Percentiles rank a stretch among this genome's conserved stretches.
Evolutionary conservation across 2,888 invertebrate genomes (phyloP).

Genomic region (Steinernema carpocapsae): DNA sequence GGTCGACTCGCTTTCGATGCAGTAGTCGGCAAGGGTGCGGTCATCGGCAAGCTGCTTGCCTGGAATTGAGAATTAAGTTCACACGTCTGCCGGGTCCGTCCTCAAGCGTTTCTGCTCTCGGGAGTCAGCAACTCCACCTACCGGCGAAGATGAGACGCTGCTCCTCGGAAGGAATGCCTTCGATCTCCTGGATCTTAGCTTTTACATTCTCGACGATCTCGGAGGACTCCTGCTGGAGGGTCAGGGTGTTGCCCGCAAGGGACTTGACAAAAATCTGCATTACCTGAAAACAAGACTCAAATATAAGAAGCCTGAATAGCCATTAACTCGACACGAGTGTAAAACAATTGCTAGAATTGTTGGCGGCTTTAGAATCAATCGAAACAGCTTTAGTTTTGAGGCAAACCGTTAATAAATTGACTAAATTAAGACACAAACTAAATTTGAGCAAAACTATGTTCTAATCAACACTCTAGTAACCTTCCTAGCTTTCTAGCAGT

Average conservation of each 20-base stretch:
- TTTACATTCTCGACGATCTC: constrained; percentile 65
- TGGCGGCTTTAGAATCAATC: too few relatives aligned
- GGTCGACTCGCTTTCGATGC: constrained; percentile 84
- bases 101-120: constrained; percentile 60
- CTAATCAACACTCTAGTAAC: too few relatives aligned
- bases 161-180: constrained; percentile 64
- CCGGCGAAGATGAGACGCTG: constrained; percentile 64
- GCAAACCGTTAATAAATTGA: too few relatives aligned
- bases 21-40: constrained; percentile 87
- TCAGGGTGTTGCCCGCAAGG: constrained; percentile 83
- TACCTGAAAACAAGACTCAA: too few relatives aligned
- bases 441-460: too few relatives aligned
- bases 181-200: constrained; percentile 66
- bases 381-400: too few relatives aligned
- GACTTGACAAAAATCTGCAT: constrained; percentile 98
- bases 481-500: too few relatives aligned
- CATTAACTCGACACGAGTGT: too few relatives aligned
- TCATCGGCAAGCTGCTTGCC: constrained; percentile 95
- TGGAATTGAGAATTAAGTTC: constrained; percentile 32
- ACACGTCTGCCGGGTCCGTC: constrained; percentile 61
- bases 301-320: too few relatives aligned
- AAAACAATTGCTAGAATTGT: too few relatives aligned
- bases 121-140: constrained; percentile 55
- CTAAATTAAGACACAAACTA: too few relatives aligned
- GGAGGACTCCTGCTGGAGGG: constrained; percentile 63